A percentile compares a stretch with the other conserved stretches of the same genome.
These are phyloP conservation scores for Sesamia nonagrioides DNA, from an alignment of 1,140 invertebrate genomes.

Conservation along the genomic window DNA sequence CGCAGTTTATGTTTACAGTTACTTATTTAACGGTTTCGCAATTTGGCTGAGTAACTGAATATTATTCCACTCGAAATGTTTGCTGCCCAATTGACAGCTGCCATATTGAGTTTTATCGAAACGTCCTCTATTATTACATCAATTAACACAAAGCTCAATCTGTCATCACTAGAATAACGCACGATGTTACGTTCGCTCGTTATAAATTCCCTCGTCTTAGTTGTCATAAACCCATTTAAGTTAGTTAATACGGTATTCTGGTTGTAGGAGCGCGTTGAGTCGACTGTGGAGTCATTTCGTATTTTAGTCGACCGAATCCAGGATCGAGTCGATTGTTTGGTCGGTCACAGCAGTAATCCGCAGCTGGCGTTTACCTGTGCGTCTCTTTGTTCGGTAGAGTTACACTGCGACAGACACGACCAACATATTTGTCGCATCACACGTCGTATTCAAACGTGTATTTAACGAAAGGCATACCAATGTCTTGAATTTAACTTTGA, in stretches of 20 bases:
- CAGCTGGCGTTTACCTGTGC: constrained; percentile 80
- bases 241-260: constrained; percentile 62
- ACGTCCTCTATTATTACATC: constrained; percentile 53
- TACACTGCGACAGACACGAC: constrained; percentile 58
- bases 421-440: constrained; percentile 73
- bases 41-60: constrained; percentile 59
- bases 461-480: not conserved
- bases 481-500: not conserved
- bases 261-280: constrained; percentile 54
- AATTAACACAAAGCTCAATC: constrained; percentile 62
- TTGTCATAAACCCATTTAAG: constrained; percentile 83
- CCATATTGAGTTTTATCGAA: constrained; percentile 42
- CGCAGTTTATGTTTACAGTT: constrained; percentile 69
- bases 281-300: constrained; percentile 41
- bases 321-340: constrained; percentile 61
- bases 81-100: constrained; percentile 56
- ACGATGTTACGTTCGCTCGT: constrained; percentile 59
- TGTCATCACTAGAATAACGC: constrained; percentile 60
- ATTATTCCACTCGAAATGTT: constrained; percentile 56
- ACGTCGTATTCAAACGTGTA: not conserved
- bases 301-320: constrained; percentile 57
- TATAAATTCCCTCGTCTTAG: constrained; percentile 71
- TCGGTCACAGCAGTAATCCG: constrained; percentile 72
- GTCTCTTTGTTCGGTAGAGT: constrained; percentile 82
- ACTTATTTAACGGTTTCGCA: constrained; percentile 72